Conservation (phyloP, 1,140 invertebrate species). For the Trichomalopsis sarcophagae region DNA sequence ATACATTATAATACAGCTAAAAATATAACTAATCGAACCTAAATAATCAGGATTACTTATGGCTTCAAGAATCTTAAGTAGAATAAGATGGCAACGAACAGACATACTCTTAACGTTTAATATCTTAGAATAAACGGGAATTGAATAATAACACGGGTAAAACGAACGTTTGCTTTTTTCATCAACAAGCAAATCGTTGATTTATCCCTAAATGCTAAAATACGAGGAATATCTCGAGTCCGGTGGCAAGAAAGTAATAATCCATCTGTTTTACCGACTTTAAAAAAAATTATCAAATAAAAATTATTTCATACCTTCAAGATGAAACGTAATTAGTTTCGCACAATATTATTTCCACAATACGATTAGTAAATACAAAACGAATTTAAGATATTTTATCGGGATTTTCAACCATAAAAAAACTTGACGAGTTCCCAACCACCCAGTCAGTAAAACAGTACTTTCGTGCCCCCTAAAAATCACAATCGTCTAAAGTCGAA, state of each 20-base stretch:
- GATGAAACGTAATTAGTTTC: not conserved
- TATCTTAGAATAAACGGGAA: not conserved
- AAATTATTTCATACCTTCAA: not conserved
- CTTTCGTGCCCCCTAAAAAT: slow-evolving; percentile 22
- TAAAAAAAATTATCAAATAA: not conserved
- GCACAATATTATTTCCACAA: not conserved
- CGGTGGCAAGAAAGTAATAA: slow-evolving; percentile 12
- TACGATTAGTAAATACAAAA: not conserved
- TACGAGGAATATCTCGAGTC: slow-evolving; percentile 30
- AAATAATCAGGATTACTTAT: slow-evolving; percentile 39
- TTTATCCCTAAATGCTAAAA: slow-evolving; percentile 31
- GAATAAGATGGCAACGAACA: slow-evolving; percentile 48
- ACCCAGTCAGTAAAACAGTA: slow-evolving; percentile 17
- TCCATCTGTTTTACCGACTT: slow-evolving; percentile 9
- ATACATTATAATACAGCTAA: slow-evolving; percentile 15
- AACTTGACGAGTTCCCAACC: not conserved
- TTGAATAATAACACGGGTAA: slow-evolving; percentile 25
- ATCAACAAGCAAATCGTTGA: slow-evolving; percentile 12
- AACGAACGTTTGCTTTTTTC: slow-evolving; percentile 22
- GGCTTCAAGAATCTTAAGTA: slow-evolving; percentile 32
- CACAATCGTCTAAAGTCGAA: slow-evolving; percentile 38
- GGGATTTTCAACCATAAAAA: not conserved
- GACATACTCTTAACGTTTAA: slow-evolving; percentile 5
- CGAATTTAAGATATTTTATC: not conserved
- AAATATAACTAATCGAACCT: not conserved